phyloP scores from a whole-genome alignment of 2,888 invertebrate species.

The Sphaeridia pumilis region DNA sequence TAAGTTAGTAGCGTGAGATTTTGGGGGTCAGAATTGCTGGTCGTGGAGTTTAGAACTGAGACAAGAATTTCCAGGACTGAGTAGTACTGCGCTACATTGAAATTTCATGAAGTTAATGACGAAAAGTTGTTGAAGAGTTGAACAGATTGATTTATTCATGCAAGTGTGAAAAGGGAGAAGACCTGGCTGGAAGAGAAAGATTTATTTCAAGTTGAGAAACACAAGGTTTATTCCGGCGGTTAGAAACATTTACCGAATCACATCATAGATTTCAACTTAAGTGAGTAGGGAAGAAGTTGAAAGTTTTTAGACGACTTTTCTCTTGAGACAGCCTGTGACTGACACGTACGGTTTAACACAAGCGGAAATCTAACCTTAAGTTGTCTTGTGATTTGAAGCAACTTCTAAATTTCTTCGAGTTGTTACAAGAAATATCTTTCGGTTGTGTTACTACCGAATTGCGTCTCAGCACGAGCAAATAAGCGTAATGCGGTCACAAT shows the following conservation, averaged over 20 bases:
- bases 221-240: background rate
- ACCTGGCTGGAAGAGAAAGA: background rate
- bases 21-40: background rate
- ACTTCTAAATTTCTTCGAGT: too few relatives aligned
- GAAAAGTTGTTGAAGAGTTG: background rate
- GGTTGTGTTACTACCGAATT: too few relatives aligned
- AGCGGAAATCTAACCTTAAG: too few relatives aligned
- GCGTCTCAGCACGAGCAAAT: too few relatives aligned
- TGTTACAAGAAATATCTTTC: too few relatives aligned
- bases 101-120: conserved; percentile 2
- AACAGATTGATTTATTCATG: conserved; percentile 2
- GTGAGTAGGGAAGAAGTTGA: background rate
- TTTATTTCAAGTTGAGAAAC: background rate
- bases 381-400: too few relatives aligned
- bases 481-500: too few relatives aligned
- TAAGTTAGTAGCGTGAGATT: too few relatives aligned
- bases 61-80: background rate
- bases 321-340: too few relatives aligned
- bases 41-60: background rate
- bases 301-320: background rate
- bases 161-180: background rate
- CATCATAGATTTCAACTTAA: background rate
- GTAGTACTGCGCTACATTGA: too few relatives aligned
- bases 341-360: too few relatives aligned
- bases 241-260: too few relatives aligned